Evolutionary conservation across 2,797 vertebrate genomes (phyloP).

Genomic region (Pangasius sanitwongsei): DNA sequence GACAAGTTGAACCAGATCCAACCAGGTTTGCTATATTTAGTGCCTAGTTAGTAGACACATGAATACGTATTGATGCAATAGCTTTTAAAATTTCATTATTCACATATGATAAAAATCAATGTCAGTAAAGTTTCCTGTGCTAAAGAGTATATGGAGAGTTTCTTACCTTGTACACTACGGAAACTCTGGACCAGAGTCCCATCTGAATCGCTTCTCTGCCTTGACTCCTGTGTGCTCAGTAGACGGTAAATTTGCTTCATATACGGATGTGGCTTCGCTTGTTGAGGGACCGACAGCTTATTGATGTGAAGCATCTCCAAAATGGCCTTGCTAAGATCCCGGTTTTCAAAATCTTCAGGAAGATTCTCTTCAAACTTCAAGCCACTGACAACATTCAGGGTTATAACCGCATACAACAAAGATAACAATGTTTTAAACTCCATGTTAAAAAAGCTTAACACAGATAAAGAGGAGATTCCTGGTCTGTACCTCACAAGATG

Average conservation of each 20-base stretch:
- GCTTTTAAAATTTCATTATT: not conserved
- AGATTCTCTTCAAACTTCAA: conserved; percentile 54
- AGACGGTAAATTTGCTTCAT: conserved; percentile 73
- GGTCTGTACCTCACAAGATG: conserved; percentile 31
- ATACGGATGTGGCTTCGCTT: conserved; percentile 74
- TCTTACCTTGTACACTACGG: conserved; percentile 68
- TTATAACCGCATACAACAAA: conserved; percentile 28
- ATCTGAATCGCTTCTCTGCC: conserved; percentile 63
- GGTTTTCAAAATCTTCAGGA: conserved; percentile 50
- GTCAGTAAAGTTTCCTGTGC: not conserved
- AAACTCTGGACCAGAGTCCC: conserved; percentile 77
- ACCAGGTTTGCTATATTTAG: conserved; percentile 59
- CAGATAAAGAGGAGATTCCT: conserved; percentile 10
- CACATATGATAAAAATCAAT: not conserved
- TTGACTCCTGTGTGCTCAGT: conserved; percentile 64
- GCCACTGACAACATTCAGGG: conserved; percentile 39
- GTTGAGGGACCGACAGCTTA: conserved; percentile 69
- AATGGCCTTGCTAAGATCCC: conserved; percentile 67
- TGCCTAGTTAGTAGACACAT: conserved; percentile 51
- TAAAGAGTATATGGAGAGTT: not conserved
- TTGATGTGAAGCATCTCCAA: conserved; percentile 78
- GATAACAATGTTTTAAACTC: conserved; percentile 22
- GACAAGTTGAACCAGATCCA: conserved; percentile 76
- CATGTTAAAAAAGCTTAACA: conserved; percentile 39
- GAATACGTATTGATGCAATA: not conserved